Evolutionary conservation across 2,797 vertebrate genomes (phyloP), one percentile per base, ranked within the genome.

Genomic region (Coreius guichenoti): DNA sequence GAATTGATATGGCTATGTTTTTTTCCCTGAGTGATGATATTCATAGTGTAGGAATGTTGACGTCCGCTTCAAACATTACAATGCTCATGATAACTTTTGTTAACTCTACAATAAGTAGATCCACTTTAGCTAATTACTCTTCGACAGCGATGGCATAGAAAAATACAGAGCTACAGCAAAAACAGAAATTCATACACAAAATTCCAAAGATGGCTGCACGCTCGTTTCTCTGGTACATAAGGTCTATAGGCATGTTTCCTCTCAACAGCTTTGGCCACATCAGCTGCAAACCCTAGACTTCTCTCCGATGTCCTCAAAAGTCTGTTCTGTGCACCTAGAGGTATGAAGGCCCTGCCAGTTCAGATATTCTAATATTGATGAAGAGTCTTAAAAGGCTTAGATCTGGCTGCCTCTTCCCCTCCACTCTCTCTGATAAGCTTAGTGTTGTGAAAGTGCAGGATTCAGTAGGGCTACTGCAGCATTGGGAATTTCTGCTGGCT

Each of bases 321-420:
- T 70, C 54, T 86, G 39, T 70, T 45, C 54, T 65, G 47, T 65
- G 65, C 84, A 86, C 76, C 79, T 68, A 65, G 47, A 80, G 81
- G 81, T 89, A 70, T 65, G 87, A 76, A 80, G 87, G 87, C 84
- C 85, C 21, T 61, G 79, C 88, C 76, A 65, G 84, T 80, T 67
- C 51, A 84, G 81, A 83, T 90, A 89, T 89, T 90, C 87, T 82
- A 85, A 90, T 91, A 90, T 91, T 90, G 91, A 91, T 89, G 87
- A 87, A 77, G 83, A 80, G 88, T 87, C 84, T 90, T 90, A 90
- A 91, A 89, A 89, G 89, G 87, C 90, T 91, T 86, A 79, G 78
- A 68, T 89, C 81, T 87, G 69, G 79, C 83, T 86, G 69, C 80
- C 76, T 77, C 69, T 80, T 73, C 78, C 68, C 81, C 63, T 83